Base-by-base conservation (phyloP, 2,888 invertebrate species). In the Brachycybe producta region DNA sequence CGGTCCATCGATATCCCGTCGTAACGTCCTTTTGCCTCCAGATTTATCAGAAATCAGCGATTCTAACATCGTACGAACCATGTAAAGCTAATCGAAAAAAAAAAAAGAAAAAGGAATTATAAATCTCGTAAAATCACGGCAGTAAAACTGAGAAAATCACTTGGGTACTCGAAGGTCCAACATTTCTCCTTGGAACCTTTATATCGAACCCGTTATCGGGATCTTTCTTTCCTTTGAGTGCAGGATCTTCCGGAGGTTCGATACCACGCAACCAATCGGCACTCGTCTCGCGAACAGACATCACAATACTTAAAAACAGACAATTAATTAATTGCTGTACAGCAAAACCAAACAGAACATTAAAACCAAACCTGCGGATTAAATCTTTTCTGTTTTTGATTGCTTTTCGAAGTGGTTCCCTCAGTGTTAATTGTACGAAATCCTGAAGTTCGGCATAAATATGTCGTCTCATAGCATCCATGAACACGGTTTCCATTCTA, bases 21-120 rank as follows among this genome's bases (percentile, higher is more conserved):
- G 76, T 3, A 95, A 71, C 0, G 94, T 94, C 47, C 92, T 75
- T 64, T 97, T 84, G 0, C 94, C 94, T 0, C 94, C 91, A 48
- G 91, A 91, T 70, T 95, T 94, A 68, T 99, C 98, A 0, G 94
- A 91, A 55, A 97, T 88, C 49, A 99, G 71, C 0, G 95, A 95
- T 67, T 98, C 98, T 51, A 98, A 70, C 83, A 98, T 98, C 0
- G 98, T 98, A 5, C 98, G 78, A 3, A 97, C 94, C 95, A 98
- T 95, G 71, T 99, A 98, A 8, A 99, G 73, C 72, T 97, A n/a
- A n/a, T n/a, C n/a, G 85, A 1, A 88, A 57, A 88, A 57, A 27
- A 47, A 52, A 47, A 30, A 47, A 46, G 21, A 53, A 47, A 27
- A 1, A 1, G 17, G 11, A 13, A 48, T 27, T 28, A 8, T 1